Conservation (phyloP, 2,888 invertebrate genomes). For the Thereva nobilitata region DNA sequence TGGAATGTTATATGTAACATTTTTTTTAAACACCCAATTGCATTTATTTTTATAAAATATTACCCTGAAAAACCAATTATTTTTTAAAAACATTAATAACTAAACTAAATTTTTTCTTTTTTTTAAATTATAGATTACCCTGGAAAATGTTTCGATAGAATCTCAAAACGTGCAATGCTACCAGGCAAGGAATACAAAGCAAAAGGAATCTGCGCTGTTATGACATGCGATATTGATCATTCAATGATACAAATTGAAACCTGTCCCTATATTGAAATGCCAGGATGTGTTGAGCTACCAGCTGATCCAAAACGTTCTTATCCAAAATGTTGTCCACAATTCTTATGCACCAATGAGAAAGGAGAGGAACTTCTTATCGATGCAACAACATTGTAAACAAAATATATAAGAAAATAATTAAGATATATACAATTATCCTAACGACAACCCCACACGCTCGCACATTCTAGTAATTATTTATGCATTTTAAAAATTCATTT, state of each 20-base stretch:
- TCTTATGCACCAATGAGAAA: constrained; percentile 54
- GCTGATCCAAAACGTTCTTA: constrained; percentile 53
- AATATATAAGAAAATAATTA: too few species aligned
- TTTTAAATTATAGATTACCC: constrained; percentile 50
- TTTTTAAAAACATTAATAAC: too few species aligned
- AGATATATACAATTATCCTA: too few species aligned
- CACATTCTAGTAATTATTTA: too few species aligned
- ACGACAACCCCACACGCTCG: too few species aligned
- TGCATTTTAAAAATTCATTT: too few species aligned
- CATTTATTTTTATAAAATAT: too few species aligned
- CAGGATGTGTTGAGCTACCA: constrained; percentile 55
- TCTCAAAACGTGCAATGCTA: constrained; percentile 53
- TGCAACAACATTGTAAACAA: constrained; percentile 24
- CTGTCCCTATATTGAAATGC: constrained; percentile 55
- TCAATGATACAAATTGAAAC: constrained; percentile 56
- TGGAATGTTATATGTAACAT: too few species aligned
- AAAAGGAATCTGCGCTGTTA: constrained; percentile 56
- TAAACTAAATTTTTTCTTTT: too few species aligned
- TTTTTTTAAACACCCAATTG: too few species aligned
- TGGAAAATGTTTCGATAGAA: constrained; percentile 56
- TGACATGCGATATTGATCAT: constrained; percentile 54
- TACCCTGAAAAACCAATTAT: too few species aligned
- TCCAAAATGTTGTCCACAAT: constrained; percentile 57
- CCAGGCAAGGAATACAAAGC: constrained; percentile 57
- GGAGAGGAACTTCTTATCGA: constrained; percentile 53